These are phyloP conservation scores for Melanotaenia nigrans DNA, from an alignment of 2,797 vertebrate genomes.

Conservation along the genomic window DNA sequence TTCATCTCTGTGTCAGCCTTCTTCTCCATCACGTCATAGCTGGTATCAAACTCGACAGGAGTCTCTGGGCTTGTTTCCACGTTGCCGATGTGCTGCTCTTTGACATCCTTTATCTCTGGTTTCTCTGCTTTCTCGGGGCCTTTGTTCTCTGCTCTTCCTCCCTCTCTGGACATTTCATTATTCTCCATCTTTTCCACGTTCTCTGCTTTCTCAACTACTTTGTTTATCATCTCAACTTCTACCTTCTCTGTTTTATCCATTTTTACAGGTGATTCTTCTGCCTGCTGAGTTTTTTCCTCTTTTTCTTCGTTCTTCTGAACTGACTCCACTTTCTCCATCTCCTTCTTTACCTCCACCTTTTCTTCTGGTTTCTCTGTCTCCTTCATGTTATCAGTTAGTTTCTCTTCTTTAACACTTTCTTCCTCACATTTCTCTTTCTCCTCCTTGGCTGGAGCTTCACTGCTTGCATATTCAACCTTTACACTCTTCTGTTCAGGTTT, in stretches of 20 bases:
- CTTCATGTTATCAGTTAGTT: conserved; percentile 1
- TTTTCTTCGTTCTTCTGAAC: conserved; percentile 38
- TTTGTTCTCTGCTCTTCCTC: conserved; percentile 41
- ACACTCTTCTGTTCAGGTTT: conserved; percentile 57
- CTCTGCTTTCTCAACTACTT: conserved; percentile 35
- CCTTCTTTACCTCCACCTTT: conserved; percentile 2
- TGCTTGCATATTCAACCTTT: conserved; percentile 57
- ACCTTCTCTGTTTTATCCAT: conserved; percentile 23
- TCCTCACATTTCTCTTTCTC: conserved; percentile 33
- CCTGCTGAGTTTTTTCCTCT: conserved; percentile 31
- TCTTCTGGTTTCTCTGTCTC: neutral
- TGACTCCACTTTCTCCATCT: conserved; percentile 13
- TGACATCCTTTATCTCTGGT: conserved; percentile 41
- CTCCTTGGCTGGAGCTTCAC: conserved; percentile 49
- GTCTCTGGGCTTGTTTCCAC: conserved; percentile 49
- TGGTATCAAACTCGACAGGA: conserved; percentile 28
- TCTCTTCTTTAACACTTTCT: conserved; percentile 21
- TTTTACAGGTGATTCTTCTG: conserved; percentile 40
- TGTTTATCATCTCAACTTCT: conserved; percentile 21
- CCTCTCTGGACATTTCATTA: conserved; percentile 27
- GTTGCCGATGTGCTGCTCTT: conserved; percentile 39
- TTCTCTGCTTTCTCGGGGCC: conserved; percentile 43
- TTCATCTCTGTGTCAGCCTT: conserved; percentile 32
- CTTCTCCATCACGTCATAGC: conserved; percentile 38
- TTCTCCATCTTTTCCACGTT: conserved; percentile 44